Conservation (phyloP, 2,113 vertebrate species). For the Chloropsis cyanopogon region DNA sequence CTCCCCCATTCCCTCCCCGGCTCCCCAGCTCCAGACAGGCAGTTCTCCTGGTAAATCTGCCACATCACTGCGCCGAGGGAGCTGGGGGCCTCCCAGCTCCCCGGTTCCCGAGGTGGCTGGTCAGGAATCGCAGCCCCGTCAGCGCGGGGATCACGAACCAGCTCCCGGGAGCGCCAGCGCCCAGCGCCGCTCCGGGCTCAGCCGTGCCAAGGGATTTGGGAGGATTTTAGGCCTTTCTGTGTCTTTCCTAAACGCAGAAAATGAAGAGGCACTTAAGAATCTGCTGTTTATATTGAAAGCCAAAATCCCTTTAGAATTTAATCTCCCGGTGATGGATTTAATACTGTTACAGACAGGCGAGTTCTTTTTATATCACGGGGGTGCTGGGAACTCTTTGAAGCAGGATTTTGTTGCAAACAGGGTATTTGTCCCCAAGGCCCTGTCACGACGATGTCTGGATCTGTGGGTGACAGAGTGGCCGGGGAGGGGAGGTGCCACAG, state of each 20-base stretch:
- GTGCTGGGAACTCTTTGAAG: slow-evolving; percentile 28
- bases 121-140: background rate
- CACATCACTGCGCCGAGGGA: background rate
- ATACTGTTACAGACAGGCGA: slow-evolving; percentile 45
- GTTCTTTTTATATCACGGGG: background rate
- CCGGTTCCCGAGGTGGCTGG: background rate
- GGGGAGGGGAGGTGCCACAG: background rate
- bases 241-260: slow-evolving; percentile 40
- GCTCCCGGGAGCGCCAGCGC: background rate
- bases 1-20: background rate
- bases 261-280: slow-evolving; percentile 66
- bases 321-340: slow-evolving; percentile 64
- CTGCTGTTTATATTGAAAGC: slow-evolving; percentile 61
- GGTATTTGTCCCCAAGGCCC: background rate
- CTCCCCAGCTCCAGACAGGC: background rate
- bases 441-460: fast-evolving
- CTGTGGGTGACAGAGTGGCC: background rate
- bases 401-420: background rate
- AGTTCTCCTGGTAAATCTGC: background rate
- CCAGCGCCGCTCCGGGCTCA: background rate
- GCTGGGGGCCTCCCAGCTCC: background rate
- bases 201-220: background rate
- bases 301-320: slow-evolving; percentile 68
- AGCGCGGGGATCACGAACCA: background rate
- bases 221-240: slow-evolving; percentile 42